Conservation (phyloP, 1,140 invertebrate genomes). For the Drosophila tropicalis region DNA sequence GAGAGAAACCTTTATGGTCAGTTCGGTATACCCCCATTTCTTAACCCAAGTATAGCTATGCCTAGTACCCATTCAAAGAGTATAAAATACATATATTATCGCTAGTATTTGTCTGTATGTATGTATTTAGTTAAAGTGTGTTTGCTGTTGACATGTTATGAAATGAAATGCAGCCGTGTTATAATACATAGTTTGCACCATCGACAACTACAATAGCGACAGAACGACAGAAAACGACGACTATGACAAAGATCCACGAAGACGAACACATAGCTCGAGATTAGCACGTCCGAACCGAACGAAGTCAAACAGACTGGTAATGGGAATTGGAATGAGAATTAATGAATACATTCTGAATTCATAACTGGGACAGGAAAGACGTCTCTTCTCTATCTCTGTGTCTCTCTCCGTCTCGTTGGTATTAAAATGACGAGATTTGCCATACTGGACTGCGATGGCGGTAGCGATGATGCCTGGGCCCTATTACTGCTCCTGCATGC, state of each 20-base stretch:
- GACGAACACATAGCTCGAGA: neutral
- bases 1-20: neutral
- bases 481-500: conserved; percentile 85
- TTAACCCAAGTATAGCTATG: neutral
- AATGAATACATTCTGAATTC: neutral
- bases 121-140: neutral
- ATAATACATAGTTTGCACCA: conserved; percentile 5
- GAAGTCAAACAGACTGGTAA: neutral
- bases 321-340: conserved; percentile 1
- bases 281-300: neutral
- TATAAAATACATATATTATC: conserved; percentile 6
- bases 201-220: neutral
- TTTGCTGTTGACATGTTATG: conserved; percentile 8
- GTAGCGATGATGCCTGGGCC: conserved; percentile 87
- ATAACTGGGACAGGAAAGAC: neutral
- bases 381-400: neutral
- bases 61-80: neutral
- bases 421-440: conserved; percentile 58
- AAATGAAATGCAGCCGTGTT: conserved; percentile 11
- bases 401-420: neutral
- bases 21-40: neutral
- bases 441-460: conserved; percentile 87
- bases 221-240: neutral
- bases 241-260: neutral
- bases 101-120: neutral